These are phyloP conservation scores for Coturnix japonica DNA, from an alignment of 2,113 vertebrate genomes.

Conservation along the genomic window DNA sequence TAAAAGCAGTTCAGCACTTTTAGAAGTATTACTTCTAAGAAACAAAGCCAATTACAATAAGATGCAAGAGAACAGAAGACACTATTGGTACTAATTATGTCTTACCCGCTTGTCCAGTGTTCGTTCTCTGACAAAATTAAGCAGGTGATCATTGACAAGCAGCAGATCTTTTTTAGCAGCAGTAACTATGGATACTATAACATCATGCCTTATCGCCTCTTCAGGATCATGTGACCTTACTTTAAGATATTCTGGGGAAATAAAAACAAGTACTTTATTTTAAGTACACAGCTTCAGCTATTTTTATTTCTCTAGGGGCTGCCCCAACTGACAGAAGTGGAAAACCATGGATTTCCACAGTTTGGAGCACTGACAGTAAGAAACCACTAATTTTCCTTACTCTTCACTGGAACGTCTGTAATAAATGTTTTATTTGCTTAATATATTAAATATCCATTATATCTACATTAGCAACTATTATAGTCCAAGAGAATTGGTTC, in stretches of 20 bases:
- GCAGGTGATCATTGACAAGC: slow-evolving; percentile 94
- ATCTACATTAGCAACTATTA: background rate
- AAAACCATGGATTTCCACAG: background rate
- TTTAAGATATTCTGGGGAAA: slow-evolving; percentile 89
- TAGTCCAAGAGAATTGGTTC: background rate
- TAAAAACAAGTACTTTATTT: background rate
- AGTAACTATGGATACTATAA: slow-evolving; percentile 99
- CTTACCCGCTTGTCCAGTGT: slow-evolving; percentile 96
- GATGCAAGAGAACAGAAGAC: background rate
- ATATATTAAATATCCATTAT: background rate
- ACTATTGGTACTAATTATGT: background rate
- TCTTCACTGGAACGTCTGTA: background rate
- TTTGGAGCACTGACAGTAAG: background rate
- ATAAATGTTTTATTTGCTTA: background rate
- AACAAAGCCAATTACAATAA: background rate
- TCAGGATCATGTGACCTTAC: slow-evolving; percentile 98
- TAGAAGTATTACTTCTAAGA: background rate
- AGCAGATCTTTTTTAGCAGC: slow-evolving; percentile 98
- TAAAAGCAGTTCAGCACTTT: background rate
- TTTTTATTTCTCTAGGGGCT: background rate
- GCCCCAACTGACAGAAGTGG: background rate
- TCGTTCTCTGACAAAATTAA: slow-evolving; percentile 97
- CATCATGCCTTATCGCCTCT: slow-evolving; percentile 98
- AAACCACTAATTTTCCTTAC: background rate
- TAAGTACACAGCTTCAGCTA: background rate